Evolutionary conservation across 2,113 vertebrate species (phyloP).

Genomic region (Lamprotornis superbus): DNA sequence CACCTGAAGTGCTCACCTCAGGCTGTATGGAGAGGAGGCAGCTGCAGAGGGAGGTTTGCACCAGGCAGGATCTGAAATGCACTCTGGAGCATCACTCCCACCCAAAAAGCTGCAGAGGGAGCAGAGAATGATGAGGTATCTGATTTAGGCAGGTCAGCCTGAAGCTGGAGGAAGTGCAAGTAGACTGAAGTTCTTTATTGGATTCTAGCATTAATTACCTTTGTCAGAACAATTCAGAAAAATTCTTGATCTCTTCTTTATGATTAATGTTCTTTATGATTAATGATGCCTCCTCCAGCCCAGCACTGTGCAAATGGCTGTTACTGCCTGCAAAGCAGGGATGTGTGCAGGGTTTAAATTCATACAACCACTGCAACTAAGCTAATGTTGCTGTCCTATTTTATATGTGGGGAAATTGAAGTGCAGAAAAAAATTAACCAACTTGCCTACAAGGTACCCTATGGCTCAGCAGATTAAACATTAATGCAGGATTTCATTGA

Average conservation of each 20-base stretch:
- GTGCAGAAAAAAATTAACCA: neutral
- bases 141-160: neutral
- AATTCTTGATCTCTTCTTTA: neutral
- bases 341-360: neutral
- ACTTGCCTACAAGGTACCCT: neutral
- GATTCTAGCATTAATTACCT: neutral
- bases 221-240: neutral
- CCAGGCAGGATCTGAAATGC: neutral
- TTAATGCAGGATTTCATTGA: neutral
- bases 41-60: neutral
- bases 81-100: neutral
- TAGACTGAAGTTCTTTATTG: neutral
- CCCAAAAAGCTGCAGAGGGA: neutral
- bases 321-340: neutral
- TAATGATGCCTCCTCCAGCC: neutral
- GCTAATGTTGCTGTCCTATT: neutral
- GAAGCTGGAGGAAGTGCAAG: neutral
- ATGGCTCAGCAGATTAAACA: slow-evolving; percentile 17
- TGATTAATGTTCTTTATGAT: neutral
- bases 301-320: neutral
- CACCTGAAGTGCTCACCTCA: neutral
- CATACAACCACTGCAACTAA: neutral
- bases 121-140: neutral
- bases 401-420: neutral
- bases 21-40: neutral